Evolutionary conservation across 2,113 vertebrate genomes (phyloP), one percentile per base, ranked within the genome.

Genomic region (Synchiropus splendidus): DNA sequence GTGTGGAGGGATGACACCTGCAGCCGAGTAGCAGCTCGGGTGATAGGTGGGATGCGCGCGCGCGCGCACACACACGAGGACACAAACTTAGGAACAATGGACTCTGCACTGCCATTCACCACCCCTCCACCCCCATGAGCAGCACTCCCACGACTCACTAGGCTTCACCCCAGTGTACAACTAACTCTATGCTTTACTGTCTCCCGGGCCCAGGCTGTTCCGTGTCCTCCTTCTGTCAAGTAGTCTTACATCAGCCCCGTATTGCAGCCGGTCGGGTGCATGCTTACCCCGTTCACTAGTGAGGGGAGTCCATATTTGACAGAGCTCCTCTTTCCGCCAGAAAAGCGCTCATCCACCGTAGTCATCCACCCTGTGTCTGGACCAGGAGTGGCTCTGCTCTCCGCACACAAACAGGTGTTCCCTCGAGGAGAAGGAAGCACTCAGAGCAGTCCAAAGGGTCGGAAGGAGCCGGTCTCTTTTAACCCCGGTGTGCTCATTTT

Each of bases 261-360:
- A n/a, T n/a, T n/a, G n/a, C n/a, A n/a, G n/a, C n/a, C n/a, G n/a
- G n/a, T n/a, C n/a, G n/a, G n/a, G n/a, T 39, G 51, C 21, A 46
- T 10, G 38, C 75, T 77, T 80, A 80, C 77, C 77, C 73, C 40
- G 59, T 61, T 59, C 16, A 58, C 64, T 69, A 73, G 46, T 51
- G 67, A 61, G 70, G 71, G 67, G 62, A 74, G 65, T 71, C 75
- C 75, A 77, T 70, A 53, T 46, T 54, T 54, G 53, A 61, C 61
- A 42, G 57, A 14, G 53, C 64, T 65, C 65, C 60, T 64, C 34
- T 41, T 37, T 52, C 52, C 61, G 40, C 48, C 56, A 31, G 64
- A 47, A 56, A 61, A 65, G 39, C 44, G 64, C 58, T 64, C 64
- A 51, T 69, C 36, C 58, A 40, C 62, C 44, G 79, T 65, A 72